phyloP scores from a whole-genome alignment of 2,113 vertebrate species.

The Catharus bicknelli region DNA sequence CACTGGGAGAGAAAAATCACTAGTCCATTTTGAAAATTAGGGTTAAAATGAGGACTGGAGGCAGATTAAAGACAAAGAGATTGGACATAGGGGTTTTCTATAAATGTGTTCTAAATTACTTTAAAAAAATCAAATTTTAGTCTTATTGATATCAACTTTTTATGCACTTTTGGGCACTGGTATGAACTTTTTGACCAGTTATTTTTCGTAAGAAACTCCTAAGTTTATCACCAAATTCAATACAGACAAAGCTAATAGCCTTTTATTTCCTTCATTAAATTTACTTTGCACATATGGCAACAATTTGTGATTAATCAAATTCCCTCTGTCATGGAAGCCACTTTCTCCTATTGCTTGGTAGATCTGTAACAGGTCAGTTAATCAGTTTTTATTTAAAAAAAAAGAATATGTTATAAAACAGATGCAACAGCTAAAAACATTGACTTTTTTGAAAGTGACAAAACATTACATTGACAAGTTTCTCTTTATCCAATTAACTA shows the following conservation, averaged over 20 bases:
- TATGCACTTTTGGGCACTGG: background rate
- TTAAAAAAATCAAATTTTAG: background rate
- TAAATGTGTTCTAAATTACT: background rate
- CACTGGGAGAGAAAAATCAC: background rate
- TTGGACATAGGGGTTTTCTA: fast-evolving
- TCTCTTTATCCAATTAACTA: background rate
- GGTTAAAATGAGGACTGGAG: background rate
- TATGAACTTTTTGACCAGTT: background rate
- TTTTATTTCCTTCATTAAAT: constrained; percentile 16
- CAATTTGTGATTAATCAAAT: constrained; percentile 45
- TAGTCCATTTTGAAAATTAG: background rate
- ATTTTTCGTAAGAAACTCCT: constrained; percentile 5
- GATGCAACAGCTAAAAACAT: background rate
- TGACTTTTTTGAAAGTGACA: background rate
- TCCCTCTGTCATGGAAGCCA: constrained; percentile 1
- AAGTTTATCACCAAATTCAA: constrained; percentile 4
- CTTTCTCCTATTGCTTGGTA: constrained; percentile 3
- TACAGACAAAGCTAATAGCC: background rate
- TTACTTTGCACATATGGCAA: constrained; percentile 37
- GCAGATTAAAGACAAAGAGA: background rate
- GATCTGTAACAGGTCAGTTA: background rate
- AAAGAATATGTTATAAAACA: background rate
- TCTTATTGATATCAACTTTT: background rate
- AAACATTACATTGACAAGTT: background rate
- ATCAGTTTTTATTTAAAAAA: background rate